Conservation (phyloP, 1,140 invertebrate genomes). For the Centruroides sculpturatus region DNA sequence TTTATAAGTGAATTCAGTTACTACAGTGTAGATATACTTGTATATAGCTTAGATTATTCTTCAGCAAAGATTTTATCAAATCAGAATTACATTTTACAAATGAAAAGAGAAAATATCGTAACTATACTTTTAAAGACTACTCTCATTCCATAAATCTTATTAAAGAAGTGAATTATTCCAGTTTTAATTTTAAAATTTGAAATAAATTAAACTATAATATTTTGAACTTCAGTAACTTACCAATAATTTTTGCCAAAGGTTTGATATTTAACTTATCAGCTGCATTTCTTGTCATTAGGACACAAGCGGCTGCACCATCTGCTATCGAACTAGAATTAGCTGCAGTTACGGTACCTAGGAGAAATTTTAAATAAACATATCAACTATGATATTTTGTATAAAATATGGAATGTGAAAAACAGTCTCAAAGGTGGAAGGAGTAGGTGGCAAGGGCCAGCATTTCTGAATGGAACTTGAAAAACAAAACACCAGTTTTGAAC, state of each 20-base stretch:
- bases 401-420: neutral
- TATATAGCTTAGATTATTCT: too few species aligned
- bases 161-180: neutral
- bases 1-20: too few species aligned
- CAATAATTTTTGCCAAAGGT: conserved; percentile 76
- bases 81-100: too few species aligned
- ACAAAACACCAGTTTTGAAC: too few species aligned
- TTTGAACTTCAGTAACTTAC: conserved; percentile 21
- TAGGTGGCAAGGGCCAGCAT: neutral
- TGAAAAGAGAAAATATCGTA: conserved; percentile 6
- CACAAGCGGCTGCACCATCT: conserved; percentile 86
- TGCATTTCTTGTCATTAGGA: conserved; percentile 64
- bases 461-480: neutral
- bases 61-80: too few species aligned
- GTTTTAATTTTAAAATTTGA: too few species aligned
- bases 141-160: neutral
- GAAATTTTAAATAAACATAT: neutral
- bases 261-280: conserved; percentile 61
- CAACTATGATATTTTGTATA: neutral
- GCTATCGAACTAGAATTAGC: conserved; percentile 97
- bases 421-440: neutral
- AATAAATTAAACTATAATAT: neutral
- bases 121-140: neutral
- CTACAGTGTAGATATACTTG: too few species aligned
- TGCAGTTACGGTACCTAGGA: conserved; percentile 84